A percentile compares a stretch with the other conserved stretches of the same genome.
Conservation (phyloP, 2,797 vertebrate genomes). For the Liparis tanakae region DNA sequence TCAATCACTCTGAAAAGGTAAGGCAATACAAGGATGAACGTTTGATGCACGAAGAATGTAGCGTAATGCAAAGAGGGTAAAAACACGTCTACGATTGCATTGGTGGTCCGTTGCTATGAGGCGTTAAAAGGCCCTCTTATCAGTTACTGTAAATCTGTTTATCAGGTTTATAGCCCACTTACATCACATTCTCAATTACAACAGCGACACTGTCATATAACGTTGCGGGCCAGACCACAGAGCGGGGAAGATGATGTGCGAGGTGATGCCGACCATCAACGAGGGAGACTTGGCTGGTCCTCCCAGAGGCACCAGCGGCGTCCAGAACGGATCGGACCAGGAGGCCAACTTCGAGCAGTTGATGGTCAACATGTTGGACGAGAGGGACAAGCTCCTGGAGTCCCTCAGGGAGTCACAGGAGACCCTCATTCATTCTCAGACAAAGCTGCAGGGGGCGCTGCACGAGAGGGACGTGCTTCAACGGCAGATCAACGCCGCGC, state of each 20-base stretch:
- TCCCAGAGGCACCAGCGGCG: constrained; percentile 80
- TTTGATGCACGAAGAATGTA: constrained; percentile 30
- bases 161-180: constrained; percentile 39
- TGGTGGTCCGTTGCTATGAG: constrained; percentile 43
- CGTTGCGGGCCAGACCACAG: constrained; percentile 46
- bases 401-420: constrained; percentile 95
- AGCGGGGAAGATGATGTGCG: constrained; percentile 91
- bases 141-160: constrained; percentile 47
- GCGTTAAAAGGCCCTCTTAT: constrained; percentile 66
- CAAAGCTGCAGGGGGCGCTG: constrained; percentile 91
- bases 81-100: constrained; percentile 31
- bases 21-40: constrained; percentile 39
- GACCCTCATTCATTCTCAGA: constrained; percentile 91
- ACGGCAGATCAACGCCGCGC: constrained; percentile 93
- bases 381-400: constrained; percentile 96
- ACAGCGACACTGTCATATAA: constrained; percentile 64
- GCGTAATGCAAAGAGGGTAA: constrained; percentile 25
- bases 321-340: constrained; percentile 87
- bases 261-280: constrained; percentile 98
- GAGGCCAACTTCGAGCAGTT: constrained; percentile 98
- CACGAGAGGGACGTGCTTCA: constrained; percentile 96
- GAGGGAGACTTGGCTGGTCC: constrained; percentile 93
- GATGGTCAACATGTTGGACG: constrained; percentile 99
- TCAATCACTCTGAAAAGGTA: constrained; percentile 70
- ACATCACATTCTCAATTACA: constrained; percentile 26